Conservation (phyloP, 2,888 invertebrate genomes). For the Agrotis puta region DNA sequence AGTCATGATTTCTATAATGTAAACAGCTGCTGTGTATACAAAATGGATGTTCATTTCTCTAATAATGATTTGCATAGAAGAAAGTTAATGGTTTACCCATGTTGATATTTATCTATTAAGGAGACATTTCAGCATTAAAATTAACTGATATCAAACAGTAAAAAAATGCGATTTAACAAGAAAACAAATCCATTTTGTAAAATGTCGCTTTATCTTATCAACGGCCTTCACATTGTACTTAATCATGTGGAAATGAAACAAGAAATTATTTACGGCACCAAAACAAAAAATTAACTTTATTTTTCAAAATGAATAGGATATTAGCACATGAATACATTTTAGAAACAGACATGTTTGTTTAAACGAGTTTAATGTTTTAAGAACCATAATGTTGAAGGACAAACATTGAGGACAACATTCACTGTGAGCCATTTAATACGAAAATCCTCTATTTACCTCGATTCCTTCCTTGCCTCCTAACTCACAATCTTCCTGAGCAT, state of each 20-base stretch:
- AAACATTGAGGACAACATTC: constrained; percentile 60
- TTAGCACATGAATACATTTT: constrained; percentile 47
- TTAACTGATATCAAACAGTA: constrained; percentile 5
- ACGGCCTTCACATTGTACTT: constrained; percentile 38
- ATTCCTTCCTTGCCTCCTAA: constrained; percentile 92
- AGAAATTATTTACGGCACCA: constrained; percentile 21
- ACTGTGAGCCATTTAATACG: constrained; percentile 29
- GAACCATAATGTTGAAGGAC: constrained; percentile 61
- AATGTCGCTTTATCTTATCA: constrained; percentile 56
- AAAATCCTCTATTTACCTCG: constrained; percentile 75
- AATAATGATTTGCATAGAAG: not conserved
- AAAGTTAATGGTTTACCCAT: not conserved
- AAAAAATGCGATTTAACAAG: constrained; percentile 3
- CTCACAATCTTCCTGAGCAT: constrained; percentile 92
- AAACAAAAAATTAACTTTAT: constrained; percentile 14
- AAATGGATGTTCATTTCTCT: constrained; percentile 29
- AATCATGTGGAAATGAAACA: constrained; percentile 14
- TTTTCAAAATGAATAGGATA: constrained; percentile 17
- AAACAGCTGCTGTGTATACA: constrained; percentile 30
- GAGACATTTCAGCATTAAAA: not conserved
- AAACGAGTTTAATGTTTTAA: constrained; percentile 36
- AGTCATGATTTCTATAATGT: not conserved
- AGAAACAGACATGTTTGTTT: constrained; percentile 29
- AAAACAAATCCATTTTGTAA: constrained; percentile 5
- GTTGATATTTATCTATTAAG: not conserved